Evolutionary conservation across 2,797 vertebrate genomes (phyloP), one percentile per base, ranked within the genome.

Genomic region (Arrhamphus sclerolepis): DNA sequence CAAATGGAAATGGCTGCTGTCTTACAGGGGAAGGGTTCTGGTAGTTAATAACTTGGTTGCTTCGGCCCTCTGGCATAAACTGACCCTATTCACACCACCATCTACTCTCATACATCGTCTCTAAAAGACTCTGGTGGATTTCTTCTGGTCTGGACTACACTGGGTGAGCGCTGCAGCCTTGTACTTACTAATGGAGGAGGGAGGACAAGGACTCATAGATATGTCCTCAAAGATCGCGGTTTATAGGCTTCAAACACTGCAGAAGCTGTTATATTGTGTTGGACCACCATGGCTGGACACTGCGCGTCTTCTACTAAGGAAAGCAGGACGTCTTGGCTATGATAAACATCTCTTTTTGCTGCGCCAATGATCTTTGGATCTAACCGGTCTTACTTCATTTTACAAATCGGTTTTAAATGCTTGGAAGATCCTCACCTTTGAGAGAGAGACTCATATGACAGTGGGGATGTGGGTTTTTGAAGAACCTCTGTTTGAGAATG

Each of bases 381-480:
- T 48, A n/a, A 17, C 46, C 16, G 46, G 46, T 48, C 22, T 28
- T 28, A 48, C 46, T 48, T 16, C 46, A 9, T 50, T 50, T 50
- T 31, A 50, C 8, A 19, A 31, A n/a, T n/a, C n/a, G n/a, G n/a
- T n/a, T n/a, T n/a, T n/a, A n/a, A n/a, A 50, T 18, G 26, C 48
- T 5, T 50, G 48, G 26, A 2, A 28, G 24, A 18, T 49, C 4
- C n/a, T 48, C 22, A 28, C 26, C 8, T 29, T 29, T 29, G 22
- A 18, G 6, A 29, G 47, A 13, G 13, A 21, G 43, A 28, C 28
- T 28, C 4, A 28, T 7, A 46, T 10, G 18, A 21, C 20, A 46
- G 9, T 26, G 10, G 28, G 47, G n/a, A 31, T 50, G 20, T 47
- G 13, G 22, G 14, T 26, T 8, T 26, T 47, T 24, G 46, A 47